phyloP scores from a whole-genome alignment of 2,888 invertebrate genomes.

The Willowsia nigromaculata region DNA sequence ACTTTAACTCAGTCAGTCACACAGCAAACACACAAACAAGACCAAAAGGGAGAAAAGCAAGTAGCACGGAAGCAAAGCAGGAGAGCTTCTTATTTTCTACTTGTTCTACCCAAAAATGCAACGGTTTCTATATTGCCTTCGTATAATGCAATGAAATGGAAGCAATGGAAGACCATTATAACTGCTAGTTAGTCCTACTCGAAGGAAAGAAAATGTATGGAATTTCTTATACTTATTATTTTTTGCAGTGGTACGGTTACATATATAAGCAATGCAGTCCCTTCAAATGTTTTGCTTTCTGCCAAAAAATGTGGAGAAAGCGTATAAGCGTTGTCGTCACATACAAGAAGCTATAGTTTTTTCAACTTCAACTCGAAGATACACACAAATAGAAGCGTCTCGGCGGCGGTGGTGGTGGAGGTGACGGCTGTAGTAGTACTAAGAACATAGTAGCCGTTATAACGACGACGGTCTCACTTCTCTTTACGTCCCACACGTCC shows the following conservation, averaged over 20 bases:
- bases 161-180: neutral
- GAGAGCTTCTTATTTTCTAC: neutral
- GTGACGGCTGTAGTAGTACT: neutral
- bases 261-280: neutral
- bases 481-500: neutral
- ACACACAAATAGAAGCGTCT: neutral
- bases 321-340: no score
- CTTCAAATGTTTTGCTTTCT: no score
- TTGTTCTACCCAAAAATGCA: slow-evolving; percentile 37
- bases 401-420: neutral
- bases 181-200: slow-evolving; percentile 2
- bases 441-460: neutral
- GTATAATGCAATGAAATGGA: neutral
- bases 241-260: neutral
- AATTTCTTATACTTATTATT: neutral
- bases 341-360: no score
- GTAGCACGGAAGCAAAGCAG: no score
- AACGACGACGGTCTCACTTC: neutral
- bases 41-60: neutral
- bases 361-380: no score
- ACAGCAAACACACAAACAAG: slow-evolving; percentile 45
- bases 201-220: slow-evolving; percentile 3
- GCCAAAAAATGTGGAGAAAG: no score
- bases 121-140: neutral
- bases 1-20: slow-evolving; percentile 59